Evolutionary conservation across 2,113 vertebrate genomes (phyloP).

Genomic region (Charadrius vociferus): DNA sequence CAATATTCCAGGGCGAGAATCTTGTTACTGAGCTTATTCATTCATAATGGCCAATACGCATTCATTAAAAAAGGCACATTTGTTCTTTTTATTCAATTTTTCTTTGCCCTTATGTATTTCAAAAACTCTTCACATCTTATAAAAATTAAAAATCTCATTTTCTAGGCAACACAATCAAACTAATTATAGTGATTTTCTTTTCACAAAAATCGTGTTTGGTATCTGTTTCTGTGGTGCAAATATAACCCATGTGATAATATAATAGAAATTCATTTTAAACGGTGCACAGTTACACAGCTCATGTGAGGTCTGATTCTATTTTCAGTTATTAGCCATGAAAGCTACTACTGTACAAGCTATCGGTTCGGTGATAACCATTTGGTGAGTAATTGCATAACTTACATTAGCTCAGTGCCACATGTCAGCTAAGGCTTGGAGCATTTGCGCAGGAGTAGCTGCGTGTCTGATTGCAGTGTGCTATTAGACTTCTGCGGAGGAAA

Average conservation of each 20-base stretch:
- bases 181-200: neutral
- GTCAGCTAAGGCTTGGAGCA: neutral
- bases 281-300: neutral
- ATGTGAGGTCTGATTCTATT: neutral
- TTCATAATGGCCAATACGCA: neutral
- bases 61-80: neutral
- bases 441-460: neutral
- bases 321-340: conserved; percentile 9
- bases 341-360: neutral
- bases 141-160: neutral
- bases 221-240: neutral
- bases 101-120: neutral
- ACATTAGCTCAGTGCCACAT: neutral
- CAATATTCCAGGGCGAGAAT: neutral
- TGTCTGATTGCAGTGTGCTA: neutral
- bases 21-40: neutral
- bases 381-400: neutral
- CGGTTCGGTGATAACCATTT: neutral
- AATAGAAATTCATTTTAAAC: neutral
- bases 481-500: neutral
- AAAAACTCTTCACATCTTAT: neutral
- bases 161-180: neutral
- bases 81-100: neutral
- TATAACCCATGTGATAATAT: neutral
- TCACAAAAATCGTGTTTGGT: neutral